Evolutionary conservation across 2,113 vertebrate genomes (phyloP), one percentile per base, ranked within the genome.

Genomic region (Pyrgilauda ruficollis): DNA sequence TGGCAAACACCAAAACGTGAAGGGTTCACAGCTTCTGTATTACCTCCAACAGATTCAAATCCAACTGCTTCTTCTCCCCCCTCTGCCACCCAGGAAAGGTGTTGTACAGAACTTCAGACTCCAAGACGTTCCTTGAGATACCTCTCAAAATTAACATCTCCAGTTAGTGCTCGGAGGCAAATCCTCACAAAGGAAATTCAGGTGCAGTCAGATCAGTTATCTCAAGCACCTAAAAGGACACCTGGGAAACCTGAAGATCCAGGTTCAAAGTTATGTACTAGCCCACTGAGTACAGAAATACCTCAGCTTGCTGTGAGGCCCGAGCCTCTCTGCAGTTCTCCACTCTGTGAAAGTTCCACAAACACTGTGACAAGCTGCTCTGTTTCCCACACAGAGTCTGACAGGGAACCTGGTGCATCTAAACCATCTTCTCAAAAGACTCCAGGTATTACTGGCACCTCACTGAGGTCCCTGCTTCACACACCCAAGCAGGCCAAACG

Each of bases 41-140:
- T 97, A 15, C 97, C 97, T 62, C 96, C 86, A 52, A 91, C 15
- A 55, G 59, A 52, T 78, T 86, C 94, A 56, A 90, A 58, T 87
- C 81, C 80, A 30, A 22, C 33, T 69, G 55, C 21, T 44, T 5
- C 56, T 84, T 33, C 74, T 83, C 30, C 78, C 13, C 16, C 62
- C 10, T 76, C 59, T 33, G 59, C 39, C 21, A 3, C 39, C 55
- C 84, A 58, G 24, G 49, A 33, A 61, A 33, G 58, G 8, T 33
- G n/a, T 59, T 41, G 46, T 81, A 33, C 46, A 89, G 82, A 89
- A 43, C 18, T 19, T 7, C 68, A 35, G 24, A 63, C 89, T 76
- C 92, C 95, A 78, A 93, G 91, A 13, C 27, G 53, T 52, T 92
- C 91, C 19, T 88, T 89, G 53, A 94, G 75, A 44, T 87, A 62